Evolutionary conservation across 2,113 vertebrate species (phyloP).

Genomic region (Gavialis gangeticus): DNA sequence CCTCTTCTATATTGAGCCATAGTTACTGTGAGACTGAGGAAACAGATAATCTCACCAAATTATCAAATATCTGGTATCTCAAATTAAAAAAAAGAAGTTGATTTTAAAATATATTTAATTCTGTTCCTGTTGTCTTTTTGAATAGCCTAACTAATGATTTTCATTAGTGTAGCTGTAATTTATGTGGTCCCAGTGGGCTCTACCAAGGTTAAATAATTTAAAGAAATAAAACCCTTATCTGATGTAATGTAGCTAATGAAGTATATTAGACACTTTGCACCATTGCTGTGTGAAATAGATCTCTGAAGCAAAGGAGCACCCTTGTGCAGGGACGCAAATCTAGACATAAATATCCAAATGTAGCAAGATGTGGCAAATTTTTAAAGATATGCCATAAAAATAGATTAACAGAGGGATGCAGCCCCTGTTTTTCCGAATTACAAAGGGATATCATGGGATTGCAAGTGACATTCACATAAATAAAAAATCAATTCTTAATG

Average conservation of each 20-base stretch:
- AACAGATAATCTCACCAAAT: background rate
- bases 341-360: slow-evolving; percentile 76
- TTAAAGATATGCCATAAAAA: slow-evolving; percentile 73
- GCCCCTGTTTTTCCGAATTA: slow-evolving; percentile 64
- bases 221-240: slow-evolving; percentile 78
- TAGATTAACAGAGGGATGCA: slow-evolving; percentile 64
- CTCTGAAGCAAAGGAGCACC: slow-evolving; percentile 65
- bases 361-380: slow-evolving; percentile 77
- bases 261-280: slow-evolving; percentile 63
- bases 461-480: slow-evolving; percentile 79
- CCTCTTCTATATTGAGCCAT: background rate
- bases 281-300: slow-evolving; percentile 55
- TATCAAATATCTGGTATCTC: background rate
- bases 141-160: slow-evolving; percentile 82
- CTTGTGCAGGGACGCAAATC: slow-evolving; percentile 76
- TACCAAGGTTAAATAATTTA: slow-evolving; percentile 86
- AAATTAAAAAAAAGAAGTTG: background rate
- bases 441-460: slow-evolving; percentile 77
- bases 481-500: slow-evolving; percentile 86
- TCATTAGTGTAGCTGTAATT: slow-evolving; percentile 82
- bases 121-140: slow-evolving; percentile 61
- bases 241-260: slow-evolving; percentile 80
- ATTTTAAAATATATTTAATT: slow-evolving; percentile 61
- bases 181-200: slow-evolving; percentile 77
- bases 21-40: rapidly evolving